phyloP scores from a whole-genome alignment of 1,140 invertebrate species.

The Drosophila tristis region DNA sequence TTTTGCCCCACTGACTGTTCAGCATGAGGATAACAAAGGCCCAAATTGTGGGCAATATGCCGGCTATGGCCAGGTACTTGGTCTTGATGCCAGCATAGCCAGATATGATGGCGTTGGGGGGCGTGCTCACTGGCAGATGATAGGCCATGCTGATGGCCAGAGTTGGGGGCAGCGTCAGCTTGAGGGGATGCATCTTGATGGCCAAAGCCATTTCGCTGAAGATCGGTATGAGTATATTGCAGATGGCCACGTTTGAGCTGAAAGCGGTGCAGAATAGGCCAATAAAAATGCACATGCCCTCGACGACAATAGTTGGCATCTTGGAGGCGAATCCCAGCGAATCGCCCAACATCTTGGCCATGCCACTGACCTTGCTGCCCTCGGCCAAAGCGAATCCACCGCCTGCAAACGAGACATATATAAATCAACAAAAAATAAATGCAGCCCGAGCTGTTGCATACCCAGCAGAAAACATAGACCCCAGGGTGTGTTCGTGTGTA shows the following conservation, averaged over 20 bases:
- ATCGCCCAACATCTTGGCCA: conserved; percentile 90
- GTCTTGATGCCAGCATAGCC: conserved; percentile 86
- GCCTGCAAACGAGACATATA: conserved; percentile 82
- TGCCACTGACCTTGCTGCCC: conserved; percentile 90
- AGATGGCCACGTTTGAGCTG: conserved; percentile 92
- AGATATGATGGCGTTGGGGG: conserved; percentile 96
- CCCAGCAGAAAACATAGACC: conserved; percentile 61
- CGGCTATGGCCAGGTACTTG: conserved; percentile 84
- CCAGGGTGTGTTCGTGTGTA: conserved; percentile 51
- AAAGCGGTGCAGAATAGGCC: conserved; percentile 89
- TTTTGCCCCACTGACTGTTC: conserved; percentile 10
- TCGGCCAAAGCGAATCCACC: conserved; percentile 95
- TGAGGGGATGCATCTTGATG: conserved; percentile 91
- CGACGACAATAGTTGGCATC: conserved; percentile 85
- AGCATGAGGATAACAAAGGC: conserved; percentile 36
- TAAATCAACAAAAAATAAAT: not conserved
- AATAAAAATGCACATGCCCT: conserved; percentile 85
- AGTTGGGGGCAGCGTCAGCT: conserved; percentile 92
- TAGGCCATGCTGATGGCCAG: conserved; percentile 91
- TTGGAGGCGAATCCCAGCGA: conserved; percentile 85
- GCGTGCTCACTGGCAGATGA: conserved; percentile 88
- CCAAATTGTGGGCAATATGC: conserved; percentile 88
- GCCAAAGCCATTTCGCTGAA: conserved; percentile 89
- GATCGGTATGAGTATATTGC: conserved; percentile 92
- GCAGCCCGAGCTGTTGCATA: conserved; percentile 6